Evolutionary conservation across 2,797 vertebrate species (phyloP), one percentile per base, ranked within the genome.

Genomic region (Scleropages formosus): DNA sequence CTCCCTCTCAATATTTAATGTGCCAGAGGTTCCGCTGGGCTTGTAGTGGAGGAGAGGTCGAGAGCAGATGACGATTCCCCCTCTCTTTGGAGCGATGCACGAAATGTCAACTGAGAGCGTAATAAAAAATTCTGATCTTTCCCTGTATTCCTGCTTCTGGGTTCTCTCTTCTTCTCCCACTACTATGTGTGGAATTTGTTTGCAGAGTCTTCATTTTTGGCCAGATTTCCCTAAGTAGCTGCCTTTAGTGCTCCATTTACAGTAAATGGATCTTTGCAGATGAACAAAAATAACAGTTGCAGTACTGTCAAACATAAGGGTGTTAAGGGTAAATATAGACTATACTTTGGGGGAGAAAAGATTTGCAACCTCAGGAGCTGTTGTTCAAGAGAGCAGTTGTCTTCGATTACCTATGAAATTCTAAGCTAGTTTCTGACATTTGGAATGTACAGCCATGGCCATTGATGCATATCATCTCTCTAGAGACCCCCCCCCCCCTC

Each of bases 21-120:
- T 78, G 20, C 68, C 85, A 78, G 85, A 77, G 66, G 74, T 76
- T 84, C 80, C 49, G 71, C 58, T 60, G 76, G 66, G 31, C 79
- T 86, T 86, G 83, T 85, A 88, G 86, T 88, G 75, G 80, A 83
- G 78, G 67, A 74, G 76, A 78, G 82, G 87, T 85, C 84, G 90
- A 83, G 82, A 82, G 68, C 69, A 75, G 75, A 74, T 77, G 81
- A 83, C 58, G 74, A 73, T 72, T 74, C 73, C 66, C 0, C 0
- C 78, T 80, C 79, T 3, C 4, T 76, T 79, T 6, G 39, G 31
- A 84, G 75, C 79, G 77, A 78, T 82, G 62, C 85, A 82, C 78
- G 81, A 89, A 88, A 88, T 87, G 85, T 86, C 85, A 83, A 80
- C 56, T 75, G 64, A 24, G 80, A 80, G 76, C 77, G 81, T 68